Percentiles rank a stretch among this genome's conserved stretches.
phyloP scores from a whole-genome alignment of 1,140 invertebrate genomes.

The Heliothis virescens region DNA sequence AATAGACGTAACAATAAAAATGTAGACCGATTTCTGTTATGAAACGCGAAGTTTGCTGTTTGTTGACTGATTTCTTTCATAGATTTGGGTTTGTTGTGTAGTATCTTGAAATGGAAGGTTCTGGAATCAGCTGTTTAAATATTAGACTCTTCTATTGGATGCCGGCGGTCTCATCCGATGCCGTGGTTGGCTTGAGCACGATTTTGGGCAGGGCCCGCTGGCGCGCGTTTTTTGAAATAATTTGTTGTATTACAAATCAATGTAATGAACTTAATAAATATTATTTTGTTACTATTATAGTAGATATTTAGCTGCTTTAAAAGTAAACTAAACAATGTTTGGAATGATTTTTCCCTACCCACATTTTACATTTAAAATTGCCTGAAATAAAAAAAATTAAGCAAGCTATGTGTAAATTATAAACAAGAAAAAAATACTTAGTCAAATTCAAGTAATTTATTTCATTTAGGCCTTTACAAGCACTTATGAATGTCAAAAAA shows the following conservation, averaged over 20 bases:
- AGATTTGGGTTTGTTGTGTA: neutral
- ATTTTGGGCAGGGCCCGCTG: conserved; percentile 35
- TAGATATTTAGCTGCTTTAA: no score
- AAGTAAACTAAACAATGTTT: neutral
- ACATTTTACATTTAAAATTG: neutral
- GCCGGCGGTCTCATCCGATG: conserved; percentile 28
- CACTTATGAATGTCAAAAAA: no score
- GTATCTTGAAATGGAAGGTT: conserved; percentile 69
- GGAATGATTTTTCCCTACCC: neutral
- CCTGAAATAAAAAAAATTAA: no score
- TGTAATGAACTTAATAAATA: neutral
- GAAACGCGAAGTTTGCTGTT: neutral
- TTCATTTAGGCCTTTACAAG: no score
- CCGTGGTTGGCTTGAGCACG: conserved; percentile 49
- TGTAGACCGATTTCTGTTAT: neutral
- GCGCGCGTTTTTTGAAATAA: conserved; percentile 61
- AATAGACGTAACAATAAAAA: neutral
- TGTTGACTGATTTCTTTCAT: neutral
- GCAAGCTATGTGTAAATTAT: no score
- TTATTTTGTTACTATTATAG: no score
- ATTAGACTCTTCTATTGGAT: conserved; percentile 46
- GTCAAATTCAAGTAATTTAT: no score
- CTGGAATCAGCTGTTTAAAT: conserved; percentile 79
- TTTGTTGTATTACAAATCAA: neutral
- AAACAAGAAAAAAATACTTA: no score